phyloP scores from a whole-genome alignment of 64 coral and sea anemone genomes.

The Montipora foliosa region DNA sequence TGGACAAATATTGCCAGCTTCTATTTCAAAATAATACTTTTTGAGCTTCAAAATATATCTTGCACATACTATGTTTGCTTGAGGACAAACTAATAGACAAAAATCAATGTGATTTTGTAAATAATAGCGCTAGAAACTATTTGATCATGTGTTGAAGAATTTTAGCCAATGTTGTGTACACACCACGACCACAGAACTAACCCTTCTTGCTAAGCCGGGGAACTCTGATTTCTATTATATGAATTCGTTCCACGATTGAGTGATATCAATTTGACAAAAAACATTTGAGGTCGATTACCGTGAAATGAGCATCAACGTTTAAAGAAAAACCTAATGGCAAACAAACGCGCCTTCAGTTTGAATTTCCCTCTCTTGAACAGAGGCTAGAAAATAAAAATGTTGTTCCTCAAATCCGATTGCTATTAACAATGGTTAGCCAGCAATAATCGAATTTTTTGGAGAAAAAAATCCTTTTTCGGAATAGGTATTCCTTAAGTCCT shows the following conservation, averaged over 20 bases:
- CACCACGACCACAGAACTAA: neutral
- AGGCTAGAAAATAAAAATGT: neutral
- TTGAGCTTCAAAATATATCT: slow-evolving; percentile 15
- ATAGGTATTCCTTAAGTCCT: too few species aligned
- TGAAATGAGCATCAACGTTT: neutral
- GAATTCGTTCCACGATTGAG: neutral
- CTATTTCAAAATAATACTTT: slow-evolving; percentile 5
- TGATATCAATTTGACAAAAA: neutral
- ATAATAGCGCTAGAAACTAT: neutral
- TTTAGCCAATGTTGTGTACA: neutral
- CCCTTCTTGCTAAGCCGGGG: neutral
- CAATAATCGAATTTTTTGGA: too few species aligned
- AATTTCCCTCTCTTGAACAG: neutral
- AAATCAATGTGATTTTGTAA: slow-evolving; percentile 52
- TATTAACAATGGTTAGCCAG: too few species aligned
- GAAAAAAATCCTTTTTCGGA: too few species aligned
- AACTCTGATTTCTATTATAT: neutral
- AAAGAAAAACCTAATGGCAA: neutral
- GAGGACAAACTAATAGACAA: neutral
- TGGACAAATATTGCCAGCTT: slow-evolving; percentile 26
- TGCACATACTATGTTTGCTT: slow-evolving; percentile 20
- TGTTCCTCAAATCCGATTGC: too few species aligned
- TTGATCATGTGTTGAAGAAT: neutral
- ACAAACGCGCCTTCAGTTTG: neutral
- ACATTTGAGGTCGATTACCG: neutral